These are phyloP conservation scores for Bovichtus diacanthus DNA, from an alignment of 2,797 vertebrate genomes.

Conservation along the genomic window DNA sequence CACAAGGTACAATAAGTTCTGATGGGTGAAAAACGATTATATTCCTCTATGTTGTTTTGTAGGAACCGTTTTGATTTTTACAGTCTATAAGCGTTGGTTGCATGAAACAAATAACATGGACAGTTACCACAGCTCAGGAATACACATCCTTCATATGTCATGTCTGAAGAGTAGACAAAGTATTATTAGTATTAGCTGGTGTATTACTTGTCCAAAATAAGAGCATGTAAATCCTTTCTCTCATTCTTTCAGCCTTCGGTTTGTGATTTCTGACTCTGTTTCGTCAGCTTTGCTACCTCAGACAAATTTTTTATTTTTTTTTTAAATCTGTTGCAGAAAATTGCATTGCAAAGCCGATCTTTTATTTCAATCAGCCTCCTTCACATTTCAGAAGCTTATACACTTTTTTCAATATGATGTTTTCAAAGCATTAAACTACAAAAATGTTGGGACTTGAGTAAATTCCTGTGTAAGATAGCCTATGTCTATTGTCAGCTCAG, in stretches of 20 bases:
- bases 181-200: background rate
- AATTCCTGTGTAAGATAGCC: background rate
- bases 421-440: background rate
- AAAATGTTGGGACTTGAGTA: background rate
- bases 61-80: background rate
- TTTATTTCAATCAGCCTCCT: conserved; percentile 11
- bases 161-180: background rate
- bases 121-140: background rate
- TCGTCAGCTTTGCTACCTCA: background rate
- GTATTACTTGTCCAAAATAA: background rate
- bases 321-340: background rate
- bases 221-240: background rate
- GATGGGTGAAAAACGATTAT: conserved; percentile 6
- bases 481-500: background rate
- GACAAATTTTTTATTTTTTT: conserved; percentile 5
- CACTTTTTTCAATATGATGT: background rate
- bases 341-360: background rate
- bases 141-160: background rate
- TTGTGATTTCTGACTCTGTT: conserved; percentile 2
- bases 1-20: conserved; percentile 1
- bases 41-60: background rate
- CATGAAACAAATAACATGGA: background rate
- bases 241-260: background rate
- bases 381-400: conserved; percentile 16
- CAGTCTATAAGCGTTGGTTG: background rate